Base-by-base conservation (phyloP, 2,888 invertebrate species). In the Nasonia oneida region DNA sequence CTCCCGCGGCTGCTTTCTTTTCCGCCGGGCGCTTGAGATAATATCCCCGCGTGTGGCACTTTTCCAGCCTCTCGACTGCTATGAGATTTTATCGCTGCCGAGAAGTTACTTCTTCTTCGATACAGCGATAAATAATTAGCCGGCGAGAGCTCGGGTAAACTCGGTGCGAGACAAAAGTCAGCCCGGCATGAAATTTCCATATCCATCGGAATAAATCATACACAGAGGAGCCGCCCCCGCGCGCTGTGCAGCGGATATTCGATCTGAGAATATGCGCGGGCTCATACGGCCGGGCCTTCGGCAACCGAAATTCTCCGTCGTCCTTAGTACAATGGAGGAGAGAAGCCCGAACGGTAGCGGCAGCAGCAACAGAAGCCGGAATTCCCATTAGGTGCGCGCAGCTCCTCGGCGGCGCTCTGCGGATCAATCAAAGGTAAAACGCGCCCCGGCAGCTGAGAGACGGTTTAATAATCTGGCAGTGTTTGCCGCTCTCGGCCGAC, bases 391-490 rank as follows among this genome's bases (percentile, higher is more conserved):
- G 88, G 89, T 88, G 37, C 29, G 37, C 29, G 57, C 39, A 15
- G 18, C 47, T 37, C 33, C 42, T 71, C 70, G 70, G 33, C 39
- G 37, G 75, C 76, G 23, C 14, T 8, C 57, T n/a, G 15, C 39
- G 88, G 88, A 90, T 90, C 90, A 91, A 92, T 92, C 90, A 91
- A 91, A 91, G 90, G 90, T 90, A 89, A 90, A 91, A 90, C 90
- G 90, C 89, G 81, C 12, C 14, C 88, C 88, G 70, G 61, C 81
- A 85, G 85, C 29, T 29, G 78, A 86, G 89, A 90, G 90, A 89
- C 89, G 90, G 89, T 90, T 92, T 91, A 92, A 92, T 92, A 92
- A 92, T 91, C 90, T 89, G 90, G 90, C 89, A 88, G 67, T 92
- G 92, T 92, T 92, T 92, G 91, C 91, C 88, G 88, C 88, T 47